These are phyloP conservation scores for Campylomormyrus numenius DNA, from an alignment of 2,113 vertebrate species.

Conservation along the genomic window DNA sequence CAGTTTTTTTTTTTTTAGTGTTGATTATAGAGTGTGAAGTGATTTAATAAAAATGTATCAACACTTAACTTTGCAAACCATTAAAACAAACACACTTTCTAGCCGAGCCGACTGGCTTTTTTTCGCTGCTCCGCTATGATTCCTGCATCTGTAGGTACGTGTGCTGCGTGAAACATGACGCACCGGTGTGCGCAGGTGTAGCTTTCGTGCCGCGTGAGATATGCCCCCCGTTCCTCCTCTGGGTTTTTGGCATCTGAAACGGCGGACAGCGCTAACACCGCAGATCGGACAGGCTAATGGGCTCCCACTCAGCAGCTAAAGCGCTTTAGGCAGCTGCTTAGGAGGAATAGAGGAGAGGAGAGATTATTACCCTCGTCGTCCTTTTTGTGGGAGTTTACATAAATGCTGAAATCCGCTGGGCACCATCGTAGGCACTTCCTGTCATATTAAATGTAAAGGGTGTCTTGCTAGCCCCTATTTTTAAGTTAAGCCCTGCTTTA, in stretches of 20 bases:
- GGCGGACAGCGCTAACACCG: background rate
- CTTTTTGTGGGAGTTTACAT: background rate
- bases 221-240: background rate
- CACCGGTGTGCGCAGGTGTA: background rate
- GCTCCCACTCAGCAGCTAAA: background rate
- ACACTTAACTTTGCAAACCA: background rate
- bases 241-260: background rate
- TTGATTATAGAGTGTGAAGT: background rate
- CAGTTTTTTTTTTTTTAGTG: background rate
- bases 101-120: background rate
- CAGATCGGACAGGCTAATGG: background rate
- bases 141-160: background rate
- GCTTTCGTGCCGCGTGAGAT: background rate
- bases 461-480: background rate
- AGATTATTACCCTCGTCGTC: background rate
- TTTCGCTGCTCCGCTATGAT: background rate
- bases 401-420: background rate
- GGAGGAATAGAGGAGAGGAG: background rate
- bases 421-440: background rate
- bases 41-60: slow-evolving; percentile 3
- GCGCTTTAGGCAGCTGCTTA: background rate
- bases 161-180: background rate
- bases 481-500: background rate
- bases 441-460: background rate
- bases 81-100: background rate